A percentile compares a stretch with the other conserved stretches of the same genome.
These are phyloP conservation scores for Pelosia muscerda DNA, from an alignment of 2,888 invertebrate species.

Conservation along the genomic window DNA sequence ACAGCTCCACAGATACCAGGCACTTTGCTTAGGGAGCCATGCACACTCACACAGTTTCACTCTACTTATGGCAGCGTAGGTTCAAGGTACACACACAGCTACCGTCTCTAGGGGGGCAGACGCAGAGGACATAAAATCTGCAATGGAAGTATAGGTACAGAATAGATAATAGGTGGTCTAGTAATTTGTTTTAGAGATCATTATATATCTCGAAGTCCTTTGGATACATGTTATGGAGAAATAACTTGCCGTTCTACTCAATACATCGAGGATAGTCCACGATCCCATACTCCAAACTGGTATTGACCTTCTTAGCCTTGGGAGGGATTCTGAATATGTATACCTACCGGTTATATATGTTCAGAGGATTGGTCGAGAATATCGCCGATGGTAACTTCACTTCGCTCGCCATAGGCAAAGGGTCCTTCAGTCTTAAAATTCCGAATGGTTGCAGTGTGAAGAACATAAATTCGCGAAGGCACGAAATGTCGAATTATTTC, in stretches of 20 bases:
- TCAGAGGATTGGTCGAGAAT: too few species aligned
- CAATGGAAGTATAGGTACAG: constrained; percentile 8
- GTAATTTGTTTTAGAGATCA: background rate
- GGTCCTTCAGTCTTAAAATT: too few species aligned
- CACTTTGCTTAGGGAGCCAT: constrained; percentile 29
- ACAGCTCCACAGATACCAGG: constrained; percentile 39
- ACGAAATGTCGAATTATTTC: too few species aligned
- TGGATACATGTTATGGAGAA: background rate
- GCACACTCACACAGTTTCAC: constrained; percentile 31
- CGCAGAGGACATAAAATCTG: constrained; percentile 31
- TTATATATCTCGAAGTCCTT: background rate
- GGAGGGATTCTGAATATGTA: background rate
- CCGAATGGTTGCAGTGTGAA: too few species aligned
- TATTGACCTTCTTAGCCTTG: background rate
- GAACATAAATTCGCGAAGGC: too few species aligned
- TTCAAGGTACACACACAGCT: constrained; percentile 21
- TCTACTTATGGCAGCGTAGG: constrained; percentile 23
- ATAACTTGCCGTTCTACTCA: background rate
- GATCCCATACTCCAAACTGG: background rate
- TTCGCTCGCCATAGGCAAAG: too few species aligned
- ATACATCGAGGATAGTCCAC: background rate
- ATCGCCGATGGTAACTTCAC: too few species aligned
- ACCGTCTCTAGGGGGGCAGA: constrained; percentile 21
- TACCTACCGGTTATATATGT: too few species aligned
- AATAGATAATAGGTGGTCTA: constrained; percentile 5